Evolutionary conservation across 2,797 vertebrate genomes (phyloP), one percentile per base, ranked within the genome.

Genomic region (Trematomus bernacchii): DNA sequence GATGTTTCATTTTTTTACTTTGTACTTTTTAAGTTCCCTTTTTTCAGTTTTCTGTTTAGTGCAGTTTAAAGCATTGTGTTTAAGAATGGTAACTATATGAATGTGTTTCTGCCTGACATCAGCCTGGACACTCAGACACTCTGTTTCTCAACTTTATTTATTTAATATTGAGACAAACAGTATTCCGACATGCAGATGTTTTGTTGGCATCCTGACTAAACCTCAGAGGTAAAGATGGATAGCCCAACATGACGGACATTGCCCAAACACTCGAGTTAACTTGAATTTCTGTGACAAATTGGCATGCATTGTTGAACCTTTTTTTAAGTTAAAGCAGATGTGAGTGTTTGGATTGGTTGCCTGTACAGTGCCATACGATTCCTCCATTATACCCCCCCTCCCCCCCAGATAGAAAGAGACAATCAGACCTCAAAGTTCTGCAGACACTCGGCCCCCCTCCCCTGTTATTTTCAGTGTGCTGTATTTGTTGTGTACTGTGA

Each of bases 361-460:
- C 75, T 89, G 84, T 83, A 80, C 84, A 91, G 91, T 93, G 93
- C 93, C 91, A 93, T 90, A 84, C 11, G 21, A 73, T 44, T 72
- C 75, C 60, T 40, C 64, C 10, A 37, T 42, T 19, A 50, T 23
- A 57, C 3, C 50, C 53, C 42, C 15, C n/a, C 12, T 6, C 15
- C 10, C 2, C 3, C 4, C 16, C 10, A 64, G 46, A 69, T 69
- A 65, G 79, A 87, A 87, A 86, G 84, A 90, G 94, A 94, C 94
- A 94, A 94, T 94, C 94, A 91, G 84, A 84, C 79, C 80, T 87
- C 53, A 80, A 66, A 83, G 74, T 75, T 89, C 74, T 82, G 63
- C 83, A 74, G 75, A 87, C 76, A 71, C 55, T 64, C 61, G 87
- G 63, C 79, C 54, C 50, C 46, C 23, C 9, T 50, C 15, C 19